Conservation (phyloP, 2,113 vertebrate genomes). For the Calyptomena viridis region DNA sequence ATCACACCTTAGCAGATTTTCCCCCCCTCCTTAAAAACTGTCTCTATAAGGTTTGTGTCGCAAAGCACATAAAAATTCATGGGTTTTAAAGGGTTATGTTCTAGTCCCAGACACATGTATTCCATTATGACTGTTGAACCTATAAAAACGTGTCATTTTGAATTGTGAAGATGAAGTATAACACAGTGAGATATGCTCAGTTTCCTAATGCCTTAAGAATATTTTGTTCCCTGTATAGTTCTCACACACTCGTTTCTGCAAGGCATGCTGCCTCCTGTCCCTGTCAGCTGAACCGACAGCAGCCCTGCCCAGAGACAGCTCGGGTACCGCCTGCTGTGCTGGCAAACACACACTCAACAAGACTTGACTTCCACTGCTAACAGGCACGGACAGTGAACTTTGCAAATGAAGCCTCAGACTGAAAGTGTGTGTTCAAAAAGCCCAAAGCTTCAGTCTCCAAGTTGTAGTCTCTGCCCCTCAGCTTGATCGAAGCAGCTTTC, state of each 20-base stretch:
- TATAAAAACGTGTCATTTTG: conserved; percentile 61
- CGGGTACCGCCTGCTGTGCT: conserved; percentile 56
- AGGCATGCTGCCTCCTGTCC: conserved; percentile 62
- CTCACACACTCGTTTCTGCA: conserved; percentile 62
- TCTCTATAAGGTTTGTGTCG: not conserved
- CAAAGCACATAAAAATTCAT: not conserved
- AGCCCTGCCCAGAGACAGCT: conserved; percentile 43
- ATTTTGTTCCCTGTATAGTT: conserved; percentile 56
- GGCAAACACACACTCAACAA: conserved; percentile 57
- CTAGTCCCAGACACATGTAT: not conserved
- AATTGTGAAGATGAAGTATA: conserved; percentile 38
- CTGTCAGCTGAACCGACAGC: conserved; percentile 56
- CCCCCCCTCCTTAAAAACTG: not conserved
- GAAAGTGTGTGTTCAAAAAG: conserved; percentile 22
- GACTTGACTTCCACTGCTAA: conserved; percentile 72
- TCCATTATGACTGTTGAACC: conserved; percentile 8
- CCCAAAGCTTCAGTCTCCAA: conserved; percentile 12
- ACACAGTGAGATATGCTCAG: conserved; percentile 31
- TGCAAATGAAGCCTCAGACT: conserved; percentile 38
- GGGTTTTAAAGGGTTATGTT: not conserved
- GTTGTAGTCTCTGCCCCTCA: not conserved
- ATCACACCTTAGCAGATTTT: not conserved
- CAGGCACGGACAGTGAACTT: conserved; percentile 61
- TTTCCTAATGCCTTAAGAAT: conserved; percentile 52
- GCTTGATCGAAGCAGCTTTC: not conserved